Evolutionary conservation across 1,140 invertebrate genomes (phyloP).

Genomic region (Chrysomallon squamiferum): DNA sequence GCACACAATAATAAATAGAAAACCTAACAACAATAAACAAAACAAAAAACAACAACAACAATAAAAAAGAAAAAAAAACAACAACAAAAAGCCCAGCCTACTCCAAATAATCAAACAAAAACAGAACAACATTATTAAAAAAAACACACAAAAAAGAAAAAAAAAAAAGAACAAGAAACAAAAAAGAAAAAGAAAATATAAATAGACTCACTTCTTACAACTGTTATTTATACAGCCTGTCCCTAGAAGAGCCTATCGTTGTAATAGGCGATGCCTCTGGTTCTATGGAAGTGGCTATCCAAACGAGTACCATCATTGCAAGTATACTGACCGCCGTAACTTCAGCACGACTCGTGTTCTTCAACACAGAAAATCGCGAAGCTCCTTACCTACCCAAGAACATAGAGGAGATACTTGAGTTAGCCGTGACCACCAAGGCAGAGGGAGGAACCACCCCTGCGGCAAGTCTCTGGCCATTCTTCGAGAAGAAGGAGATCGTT

Average conservation of each 20-base stretch:
- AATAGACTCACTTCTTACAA: no score
- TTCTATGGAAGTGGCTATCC: conserved; percentile 60
- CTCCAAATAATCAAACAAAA: no score
- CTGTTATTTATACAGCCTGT: no score
- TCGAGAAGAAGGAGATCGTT: conserved; percentile 49
- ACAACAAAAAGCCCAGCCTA: no score
- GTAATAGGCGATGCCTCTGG: conserved; percentile 58
- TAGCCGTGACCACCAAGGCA: conserved; percentile 52
- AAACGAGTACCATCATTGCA: conserved; percentile 58
- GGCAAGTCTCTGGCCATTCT: conserved; percentile 55
- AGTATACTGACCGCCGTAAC: conserved; percentile 56
- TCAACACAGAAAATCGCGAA: conserved; percentile 42
- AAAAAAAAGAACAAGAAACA: no score
- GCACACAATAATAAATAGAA: no score
- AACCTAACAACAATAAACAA: no score
- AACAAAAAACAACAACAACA: no score
- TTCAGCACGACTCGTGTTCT: conserved; percentile 57
- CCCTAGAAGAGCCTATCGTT: conserved; percentile 53
- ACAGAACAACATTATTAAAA: no score
- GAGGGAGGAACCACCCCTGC: conserved; percentile 53
- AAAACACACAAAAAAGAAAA: no score
- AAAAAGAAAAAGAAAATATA: no score
- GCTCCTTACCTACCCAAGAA: conserved; percentile 46
- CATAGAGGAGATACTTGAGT: conserved; percentile 50
- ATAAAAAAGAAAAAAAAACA: no score